Evolutionary conservation across 1,140 invertebrate species (phyloP).

Genomic region (Drosophila albomicans): DNA sequence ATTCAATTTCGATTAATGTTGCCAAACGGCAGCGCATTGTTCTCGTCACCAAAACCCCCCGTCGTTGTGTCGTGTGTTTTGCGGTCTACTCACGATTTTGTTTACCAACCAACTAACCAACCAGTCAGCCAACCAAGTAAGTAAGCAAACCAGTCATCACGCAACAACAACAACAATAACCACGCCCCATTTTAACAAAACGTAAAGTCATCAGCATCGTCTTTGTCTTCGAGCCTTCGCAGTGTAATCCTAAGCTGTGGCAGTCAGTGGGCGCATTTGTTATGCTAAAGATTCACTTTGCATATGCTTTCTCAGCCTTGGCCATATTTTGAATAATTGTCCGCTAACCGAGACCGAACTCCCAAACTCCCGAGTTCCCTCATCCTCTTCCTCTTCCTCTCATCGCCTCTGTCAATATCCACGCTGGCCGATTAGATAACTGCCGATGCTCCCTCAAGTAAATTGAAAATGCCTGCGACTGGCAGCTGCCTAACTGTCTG

Average conservation of each 20-base stretch:
- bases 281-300: conserved; percentile 65
- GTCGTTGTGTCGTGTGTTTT: background rate
- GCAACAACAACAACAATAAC: background rate
- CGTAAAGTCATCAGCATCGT: conserved; percentile 32
- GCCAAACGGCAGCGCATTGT: conserved; percentile 48
- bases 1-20: conserved; percentile 75
- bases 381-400: too few relatives aligned
- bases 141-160: conserved; percentile 47
- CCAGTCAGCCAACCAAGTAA: background rate
- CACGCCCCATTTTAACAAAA: conserved; percentile 3
- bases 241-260: conserved; percentile 38
- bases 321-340: conserved; percentile 72
- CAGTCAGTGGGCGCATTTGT: conserved; percentile 49
- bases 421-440: conserved; percentile 12
- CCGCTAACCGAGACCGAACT: conserved; percentile 2
- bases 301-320: conserved; percentile 47
- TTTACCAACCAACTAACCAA: conserved; percentile 24
- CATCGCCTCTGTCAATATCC: background rate
- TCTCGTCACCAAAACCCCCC: background rate
- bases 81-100: conserved; percentile 42
- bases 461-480: conserved; percentile 32
- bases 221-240: background rate
- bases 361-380: too few relatives aligned
- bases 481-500: conserved; percentile 17
- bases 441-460: conserved; percentile 9